These are phyloP conservation scores for Phenacoccus solenopsis DNA, from an alignment of 1,140 invertebrate species.

Conservation along the genomic window DNA sequence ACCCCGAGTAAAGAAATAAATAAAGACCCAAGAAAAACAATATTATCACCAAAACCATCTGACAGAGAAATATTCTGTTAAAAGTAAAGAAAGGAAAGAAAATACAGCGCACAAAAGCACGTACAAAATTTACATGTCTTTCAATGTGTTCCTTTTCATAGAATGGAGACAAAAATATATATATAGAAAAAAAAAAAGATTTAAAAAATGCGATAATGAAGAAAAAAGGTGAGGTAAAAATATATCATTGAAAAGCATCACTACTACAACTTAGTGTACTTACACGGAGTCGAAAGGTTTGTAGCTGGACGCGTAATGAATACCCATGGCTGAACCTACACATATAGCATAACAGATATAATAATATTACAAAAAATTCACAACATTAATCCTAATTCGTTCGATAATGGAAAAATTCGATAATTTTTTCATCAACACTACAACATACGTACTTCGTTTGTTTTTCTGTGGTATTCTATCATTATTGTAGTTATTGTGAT, in stretches of 20 bases:
- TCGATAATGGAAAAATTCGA: background rate
- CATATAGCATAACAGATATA: too few relatives aligned
- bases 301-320: slow-evolving; percentile 31
- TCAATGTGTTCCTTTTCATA: background rate
- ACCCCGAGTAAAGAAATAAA: too few relatives aligned
- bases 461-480: slow-evolving; percentile 30
- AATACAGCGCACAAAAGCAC: background rate
- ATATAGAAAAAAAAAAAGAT: background rate
- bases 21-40: too few relatives aligned
- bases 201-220: background rate
- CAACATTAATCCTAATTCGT: background rate
- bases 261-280: slow-evolving; percentile 19
- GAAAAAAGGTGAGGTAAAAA: background rate
- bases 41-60: background rate
- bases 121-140: slow-evolving; percentile 3
- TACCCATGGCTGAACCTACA: slow-evolving; percentile 18
- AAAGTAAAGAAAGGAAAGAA: background rate
- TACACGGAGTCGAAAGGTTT: slow-evolving; percentile 31
- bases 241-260: background rate
- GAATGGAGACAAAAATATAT: background rate
- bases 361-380: too few relatives aligned
- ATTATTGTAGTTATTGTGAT: slow-evolving; percentile 31
- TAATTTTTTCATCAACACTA: background rate
- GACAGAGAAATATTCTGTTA: background rate
- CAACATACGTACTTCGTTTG: slow-evolving; percentile 22